Percentiles rank a stretch among this genome's conserved stretches.
Conservation (phyloP, 2,797 vertebrate species). For the Artibeus lituratus region DNA sequence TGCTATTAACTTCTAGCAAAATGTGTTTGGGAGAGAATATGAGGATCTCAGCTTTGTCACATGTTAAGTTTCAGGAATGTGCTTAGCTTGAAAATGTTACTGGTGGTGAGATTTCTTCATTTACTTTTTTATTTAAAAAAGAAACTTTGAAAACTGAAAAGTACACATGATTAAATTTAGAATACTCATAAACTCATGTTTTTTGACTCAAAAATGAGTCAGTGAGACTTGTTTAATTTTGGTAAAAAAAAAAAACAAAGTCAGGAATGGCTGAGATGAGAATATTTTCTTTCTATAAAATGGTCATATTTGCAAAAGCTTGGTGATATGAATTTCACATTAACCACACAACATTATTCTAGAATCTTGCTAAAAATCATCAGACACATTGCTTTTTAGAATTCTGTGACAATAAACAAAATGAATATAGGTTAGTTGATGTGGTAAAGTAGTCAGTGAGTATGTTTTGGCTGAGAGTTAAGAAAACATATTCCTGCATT, state of each 20-base stretch:
- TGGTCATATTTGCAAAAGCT: background rate
- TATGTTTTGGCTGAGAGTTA: conserved; percentile 58
- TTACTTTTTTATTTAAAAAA: conserved; percentile 13
- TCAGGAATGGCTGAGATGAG: background rate
- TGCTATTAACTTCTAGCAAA: background rate
- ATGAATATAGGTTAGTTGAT: background rate
- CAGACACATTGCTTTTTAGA: background rate
- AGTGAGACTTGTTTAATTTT: background rate
- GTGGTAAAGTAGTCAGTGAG: conserved; percentile 23
- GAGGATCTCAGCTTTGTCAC: background rate
- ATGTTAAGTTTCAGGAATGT: background rate
- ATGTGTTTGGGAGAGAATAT: background rate
- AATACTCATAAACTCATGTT: background rate
- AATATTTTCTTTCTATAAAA: background rate
- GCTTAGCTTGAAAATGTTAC: background rate
- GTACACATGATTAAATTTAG: background rate
- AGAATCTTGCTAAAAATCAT: background rate
- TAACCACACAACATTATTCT: background rate
- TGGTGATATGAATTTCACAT: background rate
- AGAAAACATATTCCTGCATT: conserved; percentile 52
- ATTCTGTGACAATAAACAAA: background rate
- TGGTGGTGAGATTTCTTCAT: background rate
- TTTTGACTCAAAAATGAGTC: background rate
- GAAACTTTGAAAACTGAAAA: background rate
- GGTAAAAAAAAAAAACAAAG: background rate